Evolutionary conservation across 2,797 vertebrate species (phyloP).

Genomic region (Acanthis flammea): DNA sequence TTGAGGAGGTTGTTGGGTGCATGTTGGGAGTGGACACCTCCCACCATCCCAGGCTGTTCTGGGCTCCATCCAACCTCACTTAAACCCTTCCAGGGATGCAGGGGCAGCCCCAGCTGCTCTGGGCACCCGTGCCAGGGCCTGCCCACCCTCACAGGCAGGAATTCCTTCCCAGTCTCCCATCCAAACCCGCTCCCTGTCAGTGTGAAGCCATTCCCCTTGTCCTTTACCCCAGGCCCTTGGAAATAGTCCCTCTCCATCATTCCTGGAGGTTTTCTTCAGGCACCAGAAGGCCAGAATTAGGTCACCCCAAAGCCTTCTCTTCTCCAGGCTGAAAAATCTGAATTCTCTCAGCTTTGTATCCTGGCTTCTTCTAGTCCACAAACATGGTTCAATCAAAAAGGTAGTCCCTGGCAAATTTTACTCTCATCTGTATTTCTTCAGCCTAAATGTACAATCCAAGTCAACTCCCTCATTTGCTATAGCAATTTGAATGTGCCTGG

Average conservation of each 20-base stretch:
- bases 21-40: not conserved
- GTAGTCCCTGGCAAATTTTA: not conserved
- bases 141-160: fast-evolving
- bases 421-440: not conserved
- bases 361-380: not conserved
- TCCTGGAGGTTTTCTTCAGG: not conserved
- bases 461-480: not conserved
- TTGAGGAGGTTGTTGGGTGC: not conserved
- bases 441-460: not conserved
- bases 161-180: not conserved
- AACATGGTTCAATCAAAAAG: not conserved
- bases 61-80: not conserved
- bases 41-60: not conserved
- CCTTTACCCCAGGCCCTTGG: not conserved
- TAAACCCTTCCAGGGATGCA: not conserved
- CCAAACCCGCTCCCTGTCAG: not conserved
- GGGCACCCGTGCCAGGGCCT: not conserved
- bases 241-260: not conserved
- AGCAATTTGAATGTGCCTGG: not conserved
- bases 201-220: no score
- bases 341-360: not conserved
- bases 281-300: no score
- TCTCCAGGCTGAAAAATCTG: not conserved
- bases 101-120: not conserved
- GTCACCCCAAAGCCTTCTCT: not conserved